Evolutionary conservation across 1,140 invertebrate species (phyloP).

Genomic region (Lepidurus couesii): DNA sequence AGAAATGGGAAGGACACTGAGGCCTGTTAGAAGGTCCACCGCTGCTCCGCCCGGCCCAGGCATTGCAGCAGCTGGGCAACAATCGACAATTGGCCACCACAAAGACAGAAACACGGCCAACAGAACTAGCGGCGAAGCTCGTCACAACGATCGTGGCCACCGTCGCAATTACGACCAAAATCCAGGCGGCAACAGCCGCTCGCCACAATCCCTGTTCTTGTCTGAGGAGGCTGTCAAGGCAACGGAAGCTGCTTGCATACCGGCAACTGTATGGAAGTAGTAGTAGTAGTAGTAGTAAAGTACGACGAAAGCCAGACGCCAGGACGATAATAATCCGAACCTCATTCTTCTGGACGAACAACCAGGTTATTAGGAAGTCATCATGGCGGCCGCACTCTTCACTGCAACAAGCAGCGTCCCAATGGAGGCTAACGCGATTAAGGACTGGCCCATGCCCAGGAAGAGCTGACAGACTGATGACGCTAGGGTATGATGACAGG

Average conservation of each 20-base stretch:
- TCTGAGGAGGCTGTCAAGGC: background rate
- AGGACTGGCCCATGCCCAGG: background rate
- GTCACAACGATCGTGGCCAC: background rate
- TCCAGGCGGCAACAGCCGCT: background rate
- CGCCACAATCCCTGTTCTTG: background rate
- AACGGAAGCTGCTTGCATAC: slow-evolving; percentile 12
- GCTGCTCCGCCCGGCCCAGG: slow-evolving; percentile 34
- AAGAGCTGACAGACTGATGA: background rate
- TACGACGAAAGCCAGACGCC: background rate
- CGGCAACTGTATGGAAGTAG: background rate
- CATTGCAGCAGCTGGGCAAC: slow-evolving; percentile 35
- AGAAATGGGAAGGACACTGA: slow-evolving; percentile 25
- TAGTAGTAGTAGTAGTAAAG: background rate
- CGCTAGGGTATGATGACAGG: background rate
- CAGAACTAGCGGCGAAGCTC: background rate
- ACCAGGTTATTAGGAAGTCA: background rate
- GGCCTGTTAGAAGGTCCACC: slow-evolving; percentile 33
- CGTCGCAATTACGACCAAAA: background rate
- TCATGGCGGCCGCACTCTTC: background rate
- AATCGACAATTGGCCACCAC: slow-evolving; percentile 29
- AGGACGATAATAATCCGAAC: background rate
- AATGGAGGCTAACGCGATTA: background rate
- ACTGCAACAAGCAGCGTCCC: background rate
- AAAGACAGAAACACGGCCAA: slow-evolving; percentile 23
- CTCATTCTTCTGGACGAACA: slow-evolving; percentile 15